These are phyloP conservation scores for Eutrigla gurnardus DNA, from an alignment of 2,797 vertebrate genomes.

Conservation along the genomic window DNA sequence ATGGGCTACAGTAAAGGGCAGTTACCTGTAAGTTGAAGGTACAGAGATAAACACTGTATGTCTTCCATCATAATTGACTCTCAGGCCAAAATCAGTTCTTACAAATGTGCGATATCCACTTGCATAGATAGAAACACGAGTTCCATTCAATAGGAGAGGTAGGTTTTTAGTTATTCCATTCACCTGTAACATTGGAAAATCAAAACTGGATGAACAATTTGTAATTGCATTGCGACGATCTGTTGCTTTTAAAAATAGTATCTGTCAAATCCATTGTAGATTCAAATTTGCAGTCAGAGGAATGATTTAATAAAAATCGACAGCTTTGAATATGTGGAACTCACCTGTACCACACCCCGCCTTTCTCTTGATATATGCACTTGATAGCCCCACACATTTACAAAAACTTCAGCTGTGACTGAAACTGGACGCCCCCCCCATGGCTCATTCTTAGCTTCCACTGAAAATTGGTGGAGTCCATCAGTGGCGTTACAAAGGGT, in stretches of 20 bases:
- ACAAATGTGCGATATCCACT: slow-evolving; percentile 78
- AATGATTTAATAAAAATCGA: neutral
- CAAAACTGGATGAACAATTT: neutral
- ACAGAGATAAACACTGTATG: slow-evolving; percentile 77
- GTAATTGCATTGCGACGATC: neutral
- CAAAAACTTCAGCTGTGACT: slow-evolving; percentile 65
- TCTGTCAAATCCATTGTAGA: neutral
- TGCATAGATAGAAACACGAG: slow-evolving; percentile 69
- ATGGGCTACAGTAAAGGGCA: neutral
- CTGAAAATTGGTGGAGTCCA: slow-evolving; percentile 61
- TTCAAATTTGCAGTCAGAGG: neutral
- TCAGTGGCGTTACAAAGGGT: slow-evolving; percentile 77
- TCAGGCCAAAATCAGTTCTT: slow-evolving; percentile 75
- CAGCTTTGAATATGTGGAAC: neutral
- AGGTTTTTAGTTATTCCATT: slow-evolving; percentile 72
- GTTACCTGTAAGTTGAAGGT: slow-evolving; percentile 76
- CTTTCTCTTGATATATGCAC: slow-evolving; percentile 56
- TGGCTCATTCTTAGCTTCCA: slow-evolving; percentile 55
- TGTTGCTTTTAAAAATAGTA: neutral
- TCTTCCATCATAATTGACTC: slow-evolving; percentile 77
- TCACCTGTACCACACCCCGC: slow-evolving; percentile 65
- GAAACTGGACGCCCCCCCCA: slow-evolving; percentile 56
- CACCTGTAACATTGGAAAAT: slow-evolving; percentile 66
- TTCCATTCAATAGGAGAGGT: slow-evolving; percentile 74
- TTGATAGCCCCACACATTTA: slow-evolving; percentile 63